A percentile compares a stretch with the other conserved stretches of the same genome.
These are phyloP conservation scores for Caenorhabditis sp. DNA, from an alignment of 2,888 invertebrate genomes.

Conservation along the genomic window DNA sequence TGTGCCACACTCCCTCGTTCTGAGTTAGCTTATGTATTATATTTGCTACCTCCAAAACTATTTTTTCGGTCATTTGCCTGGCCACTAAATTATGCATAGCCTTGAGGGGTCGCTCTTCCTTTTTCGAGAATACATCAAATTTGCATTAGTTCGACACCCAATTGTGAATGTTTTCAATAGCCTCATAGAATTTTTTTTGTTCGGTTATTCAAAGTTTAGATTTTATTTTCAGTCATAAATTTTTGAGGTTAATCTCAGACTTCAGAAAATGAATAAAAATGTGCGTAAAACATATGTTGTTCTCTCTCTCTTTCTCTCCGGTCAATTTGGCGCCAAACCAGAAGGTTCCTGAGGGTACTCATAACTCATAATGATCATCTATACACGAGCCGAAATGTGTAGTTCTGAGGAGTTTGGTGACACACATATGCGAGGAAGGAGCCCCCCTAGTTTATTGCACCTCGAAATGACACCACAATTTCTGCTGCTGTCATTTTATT, in stretches of 20 bases:
- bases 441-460: neutral
- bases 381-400: too few species aligned
- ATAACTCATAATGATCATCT: neutral
- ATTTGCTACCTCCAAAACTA: neutral
- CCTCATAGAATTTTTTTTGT: too few species aligned
- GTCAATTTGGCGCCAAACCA: neutral
- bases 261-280: too few species aligned
- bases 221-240: too few species aligned
- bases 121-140: neutral
- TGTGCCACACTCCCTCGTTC: too few species aligned
- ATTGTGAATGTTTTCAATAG: neutral
- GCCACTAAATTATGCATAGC: neutral
- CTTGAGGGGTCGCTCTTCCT: neutral
- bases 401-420: neutral
- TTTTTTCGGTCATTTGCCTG: too few species aligned
- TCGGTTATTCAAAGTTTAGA: too few species aligned
- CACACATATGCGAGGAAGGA: neutral
- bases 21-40: too few species aligned
- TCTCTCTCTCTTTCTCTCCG: too few species aligned
- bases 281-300: neutral
- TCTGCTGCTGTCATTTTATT: neutral
- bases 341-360: neutral
- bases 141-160: neutral
- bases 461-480: neutral
- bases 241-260: too few species aligned